Conservation (phyloP, 2,888 invertebrate genomes). For the Phrixothrix hirtus region DNA sequence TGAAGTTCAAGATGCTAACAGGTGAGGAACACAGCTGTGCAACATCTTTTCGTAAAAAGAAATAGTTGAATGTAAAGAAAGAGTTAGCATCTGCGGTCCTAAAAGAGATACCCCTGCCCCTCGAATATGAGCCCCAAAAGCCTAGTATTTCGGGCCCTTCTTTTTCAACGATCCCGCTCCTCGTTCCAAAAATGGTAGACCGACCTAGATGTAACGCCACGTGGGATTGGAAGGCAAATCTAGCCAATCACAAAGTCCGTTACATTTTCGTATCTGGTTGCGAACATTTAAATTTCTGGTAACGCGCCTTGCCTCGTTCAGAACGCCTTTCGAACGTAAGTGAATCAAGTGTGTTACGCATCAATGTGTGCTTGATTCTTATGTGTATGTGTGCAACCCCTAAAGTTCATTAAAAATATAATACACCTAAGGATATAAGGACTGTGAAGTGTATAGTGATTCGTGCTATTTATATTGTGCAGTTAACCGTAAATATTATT, state of each 20-base stretch:
- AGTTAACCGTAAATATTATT: no score
- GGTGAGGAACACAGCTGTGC: neutral
- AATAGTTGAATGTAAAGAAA: slow-evolving; percentile 34
- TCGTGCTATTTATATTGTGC: slow-evolving; percentile 5
- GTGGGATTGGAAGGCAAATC: slow-evolving; percentile 54
- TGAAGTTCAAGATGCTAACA: neutral
- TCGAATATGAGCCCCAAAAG: slow-evolving; percentile 21
- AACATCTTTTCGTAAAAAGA: slow-evolving; percentile 10
- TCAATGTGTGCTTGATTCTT: slow-evolving; percentile 21
- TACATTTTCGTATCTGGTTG: slow-evolving; percentile 73
- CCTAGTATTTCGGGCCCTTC: slow-evolving; percentile 49
- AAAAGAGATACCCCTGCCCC: slow-evolving; percentile 32
- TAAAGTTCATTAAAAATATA: slow-evolving; percentile 14
- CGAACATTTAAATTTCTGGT: slow-evolving; percentile 77
- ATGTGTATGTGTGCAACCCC: slow-evolving; percentile 23
- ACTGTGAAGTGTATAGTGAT: slow-evolving; percentile 29
- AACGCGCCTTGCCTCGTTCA: slow-evolving; percentile 78
- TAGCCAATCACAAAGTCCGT: slow-evolving; percentile 57
- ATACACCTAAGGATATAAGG: slow-evolving; percentile 17
- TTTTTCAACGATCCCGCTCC: slow-evolving; percentile 47
- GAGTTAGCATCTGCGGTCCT: slow-evolving; percentile 40
- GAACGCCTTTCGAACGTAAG: slow-evolving; percentile 98
- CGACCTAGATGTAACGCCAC: slow-evolving; percentile 57
- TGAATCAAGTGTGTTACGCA: slow-evolving; percentile 49
- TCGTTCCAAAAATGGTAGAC: slow-evolving; percentile 70